These are phyloP conservation scores for Eupithecia insigniata DNA, from an alignment of 2,888 invertebrate genomes.

Conservation along the genomic window DNA sequence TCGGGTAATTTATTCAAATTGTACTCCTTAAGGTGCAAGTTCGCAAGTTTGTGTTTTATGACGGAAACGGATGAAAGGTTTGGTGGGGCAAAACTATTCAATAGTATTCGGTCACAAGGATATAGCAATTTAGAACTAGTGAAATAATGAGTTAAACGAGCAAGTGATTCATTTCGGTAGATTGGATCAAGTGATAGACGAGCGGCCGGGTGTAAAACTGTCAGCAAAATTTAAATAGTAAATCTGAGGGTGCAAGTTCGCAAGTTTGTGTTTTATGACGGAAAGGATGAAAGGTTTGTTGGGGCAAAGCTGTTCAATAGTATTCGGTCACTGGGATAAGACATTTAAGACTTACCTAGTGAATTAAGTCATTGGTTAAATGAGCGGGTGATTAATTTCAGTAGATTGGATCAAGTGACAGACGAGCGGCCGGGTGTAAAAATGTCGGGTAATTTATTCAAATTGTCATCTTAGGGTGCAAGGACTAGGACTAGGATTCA, in stretches of 20 bases:
- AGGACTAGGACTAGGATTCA: too few relatives aligned
- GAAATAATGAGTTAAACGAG: background rate
- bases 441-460: constrained; percentile 38
- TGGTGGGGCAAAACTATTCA: background rate
- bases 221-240: too few relatives aligned
- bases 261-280: too few relatives aligned
- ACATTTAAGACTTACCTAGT: too few relatives aligned
- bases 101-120: background rate
- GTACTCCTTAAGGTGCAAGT: constrained; percentile 29
- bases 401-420: constrained; percentile 36
- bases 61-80: constrained; percentile 13
- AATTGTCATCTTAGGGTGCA: background rate
- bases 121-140: background rate
- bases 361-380: background rate
- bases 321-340: too few relatives aligned
- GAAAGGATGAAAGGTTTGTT: too few relatives aligned
- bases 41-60: constrained; percentile 29
- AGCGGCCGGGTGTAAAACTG: too few relatives aligned
- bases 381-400: constrained; percentile 56
- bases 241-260: too few relatives aligned
- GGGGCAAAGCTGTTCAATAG: too few relatives aligned
- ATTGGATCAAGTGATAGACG: constrained; percentile 39
- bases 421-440: constrained; percentile 24
- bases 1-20: constrained; percentile 40
- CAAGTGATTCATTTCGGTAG: constrained; percentile 56